phyloP scores from a whole-genome alignment of 2,113 vertebrate genomes.

The Anolis sagrei region DNA sequence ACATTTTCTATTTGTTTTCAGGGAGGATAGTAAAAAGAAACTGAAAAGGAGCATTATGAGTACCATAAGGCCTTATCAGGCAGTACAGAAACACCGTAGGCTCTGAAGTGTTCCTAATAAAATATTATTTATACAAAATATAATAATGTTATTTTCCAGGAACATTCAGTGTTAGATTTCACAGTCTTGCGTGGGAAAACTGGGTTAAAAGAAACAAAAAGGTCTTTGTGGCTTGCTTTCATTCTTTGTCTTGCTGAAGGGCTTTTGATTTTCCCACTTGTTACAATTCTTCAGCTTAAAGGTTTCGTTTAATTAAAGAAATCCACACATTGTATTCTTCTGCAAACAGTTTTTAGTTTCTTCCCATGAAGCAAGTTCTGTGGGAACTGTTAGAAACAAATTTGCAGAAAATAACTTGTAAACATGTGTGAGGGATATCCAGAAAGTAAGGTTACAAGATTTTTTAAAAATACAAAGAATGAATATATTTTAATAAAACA shows the following conservation, averaged over 20 bases:
- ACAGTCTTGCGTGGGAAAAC: slow-evolving; percentile 54
- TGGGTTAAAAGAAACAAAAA: slow-evolving; percentile 55
- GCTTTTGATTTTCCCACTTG: slow-evolving; percentile 58
- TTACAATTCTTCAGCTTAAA: slow-evolving; percentile 14
- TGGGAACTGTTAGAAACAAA: slow-evolving; percentile 57
- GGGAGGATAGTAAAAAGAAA: slow-evolving; percentile 47
- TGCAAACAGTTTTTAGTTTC: slow-evolving; percentile 46
- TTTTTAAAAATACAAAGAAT: too few species aligned
- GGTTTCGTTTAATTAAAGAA: slow-evolving; percentile 46
- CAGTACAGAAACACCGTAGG: slow-evolving; percentile 28
- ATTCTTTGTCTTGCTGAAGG: slow-evolving; percentile 26
- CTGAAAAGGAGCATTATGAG: slow-evolving; percentile 20
- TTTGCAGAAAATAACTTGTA: slow-evolving; percentile 17
- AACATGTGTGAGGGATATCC: too few species aligned
- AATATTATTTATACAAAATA: slow-evolving; percentile 23
- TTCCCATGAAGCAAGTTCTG: slow-evolving; percentile 52
- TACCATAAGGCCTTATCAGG: slow-evolving; percentile 30
- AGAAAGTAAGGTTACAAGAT: too few species aligned
- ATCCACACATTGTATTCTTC: slow-evolving; percentile 54
- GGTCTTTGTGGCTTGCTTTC: slow-evolving; percentile 53
- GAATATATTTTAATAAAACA: too few species aligned
- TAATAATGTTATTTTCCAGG: slow-evolving; percentile 45
- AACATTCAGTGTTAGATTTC: slow-evolving; percentile 46
- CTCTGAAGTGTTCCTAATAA: slow-evolving; percentile 43
- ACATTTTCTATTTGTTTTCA: slow-evolving; percentile 56